phyloP scores from a whole-genome alignment of 1,140 invertebrate genomes.

The Lepidurus couesii region DNA sequence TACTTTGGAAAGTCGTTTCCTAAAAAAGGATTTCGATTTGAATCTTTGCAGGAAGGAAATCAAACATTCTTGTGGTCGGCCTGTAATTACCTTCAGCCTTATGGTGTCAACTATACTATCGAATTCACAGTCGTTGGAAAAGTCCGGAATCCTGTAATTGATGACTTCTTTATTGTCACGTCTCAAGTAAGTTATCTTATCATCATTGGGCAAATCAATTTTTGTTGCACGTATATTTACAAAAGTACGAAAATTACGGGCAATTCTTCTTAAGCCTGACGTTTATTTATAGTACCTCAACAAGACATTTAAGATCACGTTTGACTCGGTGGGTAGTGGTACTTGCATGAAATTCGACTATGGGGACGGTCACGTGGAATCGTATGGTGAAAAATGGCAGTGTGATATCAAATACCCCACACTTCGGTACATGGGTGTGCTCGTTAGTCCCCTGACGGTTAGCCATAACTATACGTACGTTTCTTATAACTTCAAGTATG shows the following conservation, averaged over 20 bases:
- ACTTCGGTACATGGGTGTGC: conserved; percentile 25
- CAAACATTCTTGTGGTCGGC: conserved; percentile 25
- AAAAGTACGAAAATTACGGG: conserved; percentile 25
- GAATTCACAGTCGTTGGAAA: conserved; percentile 35
- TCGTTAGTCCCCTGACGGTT: conserved; percentile 33
- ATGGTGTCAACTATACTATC: conserved; percentile 33
- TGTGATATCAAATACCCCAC: conserved; percentile 34
- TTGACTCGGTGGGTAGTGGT: conserved; percentile 41
- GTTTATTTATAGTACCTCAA: conserved; percentile 28
- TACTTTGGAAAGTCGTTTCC: too few relatives aligned
- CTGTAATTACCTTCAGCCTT: conserved; percentile 20
- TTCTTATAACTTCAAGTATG: not conserved
- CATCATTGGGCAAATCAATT: not conserved
- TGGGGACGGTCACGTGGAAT: conserved; percentile 41
- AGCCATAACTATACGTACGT: conserved; percentile 36
- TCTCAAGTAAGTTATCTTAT: conserved; percentile 31
- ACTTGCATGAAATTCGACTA: conserved; percentile 45
- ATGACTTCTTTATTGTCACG: conserved; percentile 35
- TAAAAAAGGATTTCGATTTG: conserved; percentile 10
- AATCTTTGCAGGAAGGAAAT: conserved; percentile 24
- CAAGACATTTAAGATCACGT: conserved; percentile 39
- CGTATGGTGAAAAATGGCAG: conserved; percentile 35
- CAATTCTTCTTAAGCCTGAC: conserved; percentile 26
- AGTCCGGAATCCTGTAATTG: conserved; percentile 31
- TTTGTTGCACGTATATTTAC: not conserved